Evolutionary conservation across 2,888 invertebrate genomes (phyloP), one percentile per base, ranked within the genome.

Genomic region (Nomada hirtipes): DNA sequence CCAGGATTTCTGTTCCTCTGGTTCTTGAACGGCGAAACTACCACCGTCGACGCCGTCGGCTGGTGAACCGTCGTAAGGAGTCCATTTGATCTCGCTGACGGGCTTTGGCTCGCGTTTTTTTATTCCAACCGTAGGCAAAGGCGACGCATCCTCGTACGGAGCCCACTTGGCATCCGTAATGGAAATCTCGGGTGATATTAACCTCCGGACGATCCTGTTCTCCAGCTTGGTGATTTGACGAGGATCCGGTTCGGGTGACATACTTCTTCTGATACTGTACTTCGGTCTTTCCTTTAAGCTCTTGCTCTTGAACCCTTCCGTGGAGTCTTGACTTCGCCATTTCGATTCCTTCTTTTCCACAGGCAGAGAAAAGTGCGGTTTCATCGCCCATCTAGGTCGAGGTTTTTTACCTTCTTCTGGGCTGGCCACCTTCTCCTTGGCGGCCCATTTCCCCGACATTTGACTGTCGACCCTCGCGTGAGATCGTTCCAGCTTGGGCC

Each of bases 241-340:
- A 0, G 92, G 91, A 79, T 92, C 93, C 13, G 93, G 93, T 29
- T 93, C 93, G 10, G 93, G 93, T 0, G 93, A 93, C 82, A 93
- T 88, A 83, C 93, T 93, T 47, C 93, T 90, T 47, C 93, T 89
- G 11, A 93, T 90, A 76, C 93, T 93, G 81, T 92, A 92, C 84
- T 92, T 92, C 0, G 91, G 92, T n/a, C 92, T 89, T 57, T 93
- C 93, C 79, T 92, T 92, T 71, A 93, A 85, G 77, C 93, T 93
- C 82, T 90, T 93, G 84, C 91, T 92, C 76, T 93, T 93, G 23
- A 88, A 81, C 0, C 88, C 91, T 18, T 88, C 89, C 26, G 85
- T 55, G 44, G 89, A 84, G 0, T 91, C 92, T 15, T 91, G 90
- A n/a, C 88, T 79, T 70, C 89, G 88, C 50, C 90, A 91, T 59